Evolutionary conservation across 2,888 invertebrate genomes (phyloP), one percentile per base, ranked within the genome.

Genomic region (Electrophaes corylata): DNA sequence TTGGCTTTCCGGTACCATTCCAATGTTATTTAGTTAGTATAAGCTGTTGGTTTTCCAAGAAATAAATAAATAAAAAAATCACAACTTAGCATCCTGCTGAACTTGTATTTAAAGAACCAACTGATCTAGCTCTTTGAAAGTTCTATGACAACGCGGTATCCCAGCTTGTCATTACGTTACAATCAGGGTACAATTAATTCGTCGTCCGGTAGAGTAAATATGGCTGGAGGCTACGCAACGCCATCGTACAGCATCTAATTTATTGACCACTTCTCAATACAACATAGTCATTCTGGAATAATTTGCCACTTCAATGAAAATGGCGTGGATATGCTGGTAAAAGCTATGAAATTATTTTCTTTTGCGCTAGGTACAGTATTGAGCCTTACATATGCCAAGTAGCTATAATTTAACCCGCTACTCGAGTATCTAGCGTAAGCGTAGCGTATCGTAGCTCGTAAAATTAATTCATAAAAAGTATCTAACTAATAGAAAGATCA

Each of bases 151-250:
- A 31, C 64, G 63, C 72, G 62, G 75, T 80, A 43, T 50, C 39
- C 14, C 10, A 55, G 64, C 82, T 79, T 83, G 79, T 87, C 82
- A 88, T 88, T 86, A 86, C 64, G 62, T 67, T 72, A 75, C 82
- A 80, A 87, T 86, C 86, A 85, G 82, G 66, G 70, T 71, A 73
- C 81, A 79, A 86, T 87, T 86, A 87, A 86, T 83, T 80, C 80
- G 84, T 84, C 81, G 75, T 78, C 74, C 71, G 66, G 71, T 75
- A 73, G 76, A 76, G 78, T 73, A 78, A 83, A 79, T 73, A 81
- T 75, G 68, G 75, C 83, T 76, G 67, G 69, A 56, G 75, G 75
- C 78, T 23, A 29, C 29, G 46, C 59, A 47, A 57, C 60, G 60
- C 59, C 62, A 54, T 50, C 47, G 23, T 45, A 59, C 52, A 37